These are phyloP conservation scores for Chorisops tibialis DNA, from an alignment of 2,888 invertebrate species.

Conservation along the genomic window DNA sequence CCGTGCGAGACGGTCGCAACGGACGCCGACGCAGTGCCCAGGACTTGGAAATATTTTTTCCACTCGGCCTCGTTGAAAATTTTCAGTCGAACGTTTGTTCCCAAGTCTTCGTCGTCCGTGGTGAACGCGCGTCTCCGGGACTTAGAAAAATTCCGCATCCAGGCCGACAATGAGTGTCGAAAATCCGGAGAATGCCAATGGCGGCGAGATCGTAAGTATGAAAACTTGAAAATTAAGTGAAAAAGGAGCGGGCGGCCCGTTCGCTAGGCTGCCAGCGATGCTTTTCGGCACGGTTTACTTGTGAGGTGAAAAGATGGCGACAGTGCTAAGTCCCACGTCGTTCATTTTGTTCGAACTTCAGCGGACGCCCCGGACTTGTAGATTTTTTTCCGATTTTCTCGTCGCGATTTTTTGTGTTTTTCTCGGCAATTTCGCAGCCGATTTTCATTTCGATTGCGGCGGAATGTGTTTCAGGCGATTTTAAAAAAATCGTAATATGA, in stretches of 20 bases:
- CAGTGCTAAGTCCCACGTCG: slow-evolving; percentile 68
- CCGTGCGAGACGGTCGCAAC: neutral
- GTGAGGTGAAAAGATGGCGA: slow-evolving; percentile 63
- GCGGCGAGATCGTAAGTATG: slow-evolving; percentile 61
- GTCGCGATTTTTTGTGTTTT: slow-evolving; percentile 6
- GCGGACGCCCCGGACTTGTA: neutral
- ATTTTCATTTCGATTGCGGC: too few species aligned
- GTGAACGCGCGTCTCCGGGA: slow-evolving; percentile 33
- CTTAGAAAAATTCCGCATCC: slow-evolving; percentile 37
- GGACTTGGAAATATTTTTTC: slow-evolving; percentile 37
- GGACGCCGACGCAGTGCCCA: slow-evolving; percentile 29
- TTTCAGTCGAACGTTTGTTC: slow-evolving; percentile 29
- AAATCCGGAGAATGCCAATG: slow-evolving; percentile 59
- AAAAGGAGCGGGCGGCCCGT: neutral
- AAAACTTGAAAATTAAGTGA: slow-evolving; percentile 37
- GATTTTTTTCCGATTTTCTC: neutral
- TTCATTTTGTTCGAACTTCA: slow-evolving; percentile 44
- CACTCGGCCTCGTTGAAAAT: slow-evolving; percentile 17
- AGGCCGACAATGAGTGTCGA: slow-evolving; percentile 60
- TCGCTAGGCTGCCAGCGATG: neutral
- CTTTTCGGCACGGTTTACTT: slow-evolving; percentile 31
- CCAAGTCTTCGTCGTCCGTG: slow-evolving; percentile 38
- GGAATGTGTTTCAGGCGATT: too few species aligned
- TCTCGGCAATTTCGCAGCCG: neutral
- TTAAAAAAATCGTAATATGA: too few species aligned